phyloP scores from a whole-genome alignment of 2,797 vertebrate genomes.

The Notolabrus celidotus region DNA sequence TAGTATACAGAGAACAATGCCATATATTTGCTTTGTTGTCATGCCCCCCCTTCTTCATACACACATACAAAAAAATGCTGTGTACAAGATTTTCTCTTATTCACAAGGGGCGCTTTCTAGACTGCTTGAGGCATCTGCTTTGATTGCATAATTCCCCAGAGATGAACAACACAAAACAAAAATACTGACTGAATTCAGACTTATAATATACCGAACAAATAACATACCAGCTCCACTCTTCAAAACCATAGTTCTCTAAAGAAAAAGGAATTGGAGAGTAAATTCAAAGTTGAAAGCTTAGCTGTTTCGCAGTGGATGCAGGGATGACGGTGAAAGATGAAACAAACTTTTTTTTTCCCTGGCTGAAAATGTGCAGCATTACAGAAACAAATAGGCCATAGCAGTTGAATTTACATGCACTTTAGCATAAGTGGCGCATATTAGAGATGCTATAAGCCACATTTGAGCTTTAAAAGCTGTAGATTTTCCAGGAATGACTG shows the following conservation, averaged over 20 bases:
- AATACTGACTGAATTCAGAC: constrained; percentile 87
- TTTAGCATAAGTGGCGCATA: constrained; percentile 71
- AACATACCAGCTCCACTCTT: constrained; percentile 84
- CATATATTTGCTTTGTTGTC: constrained; percentile 86
- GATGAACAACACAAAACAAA: constrained; percentile 85
- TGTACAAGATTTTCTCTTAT: constrained; percentile 87
- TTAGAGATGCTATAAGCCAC: constrained; percentile 51
- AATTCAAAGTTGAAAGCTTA: constrained; percentile 85
- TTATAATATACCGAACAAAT: constrained; percentile 87
- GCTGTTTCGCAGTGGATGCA: constrained; percentile 70
- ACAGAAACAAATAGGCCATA: constrained; percentile 77
- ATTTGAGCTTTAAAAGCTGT: constrained; percentile 46
- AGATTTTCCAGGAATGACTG: constrained; percentile 58
- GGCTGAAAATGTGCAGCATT: constrained; percentile 71
- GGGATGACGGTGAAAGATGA: constrained; percentile 76
- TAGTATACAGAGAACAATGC: constrained; percentile 79
- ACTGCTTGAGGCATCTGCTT: constrained; percentile 86
- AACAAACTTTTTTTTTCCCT: constrained; percentile 69
- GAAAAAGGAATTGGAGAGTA: constrained; percentile 83
- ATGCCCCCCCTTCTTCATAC: constrained; percentile 80
- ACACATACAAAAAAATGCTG: constrained; percentile 84
- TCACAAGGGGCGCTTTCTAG: constrained; percentile 86
- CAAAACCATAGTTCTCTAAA: constrained; percentile 83
- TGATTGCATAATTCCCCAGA: constrained; percentile 86
- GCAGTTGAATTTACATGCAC: constrained; percentile 64